Base-by-base conservation (phyloP, 2,888 invertebrate genomes). In the Limnephilus rhombicus region DNA sequence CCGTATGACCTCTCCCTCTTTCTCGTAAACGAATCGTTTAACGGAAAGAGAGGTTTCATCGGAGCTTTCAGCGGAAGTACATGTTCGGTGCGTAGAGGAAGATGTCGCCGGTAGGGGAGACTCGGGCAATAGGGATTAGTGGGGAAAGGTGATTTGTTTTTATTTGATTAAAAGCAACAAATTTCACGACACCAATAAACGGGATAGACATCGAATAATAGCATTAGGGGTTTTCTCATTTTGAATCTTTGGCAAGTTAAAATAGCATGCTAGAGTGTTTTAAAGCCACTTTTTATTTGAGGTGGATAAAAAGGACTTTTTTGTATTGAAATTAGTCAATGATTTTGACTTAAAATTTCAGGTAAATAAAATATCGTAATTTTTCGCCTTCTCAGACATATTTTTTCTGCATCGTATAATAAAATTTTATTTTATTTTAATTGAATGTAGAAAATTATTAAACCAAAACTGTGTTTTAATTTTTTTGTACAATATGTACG, bases 41-140 rank as follows among this genome's bases (percentile, higher is more conserved):
- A 68, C 68, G 7, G 24, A 68, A 68, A 68, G 68, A 68, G 68
- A 68, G 24, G 2, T 68, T 24, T 68, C 24, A 68, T 24, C n/a
- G 24, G 68, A 68, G 68, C 24, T 68, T 24, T 68, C 68, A n/a
- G 24, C 68, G 68, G 68, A 18, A 24, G 68, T 5, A 24, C 68
- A 0, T 18, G 49, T 80, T 83, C 90, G 37, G 24, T 85, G 81
- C 89, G 81, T 81, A 82, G 89, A 90, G 18, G 53, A 85, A 90
- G 83, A 82, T 83, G n/a, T 31, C 31, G 85, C 68, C 41, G 29
- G 83, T 83, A 83, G 53, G 90, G 85, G 83, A 90, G 90, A n/a
- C 41, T 45, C 86, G 86, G 86, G 45, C 86, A 86, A 45, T 45
- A 41, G 29, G 86, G 86, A 86, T 86, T 45, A 86, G 86, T 45